phyloP scores from a whole-genome alignment of 2,797 vertebrate genomes.

The Malurus splendens region DNA sequence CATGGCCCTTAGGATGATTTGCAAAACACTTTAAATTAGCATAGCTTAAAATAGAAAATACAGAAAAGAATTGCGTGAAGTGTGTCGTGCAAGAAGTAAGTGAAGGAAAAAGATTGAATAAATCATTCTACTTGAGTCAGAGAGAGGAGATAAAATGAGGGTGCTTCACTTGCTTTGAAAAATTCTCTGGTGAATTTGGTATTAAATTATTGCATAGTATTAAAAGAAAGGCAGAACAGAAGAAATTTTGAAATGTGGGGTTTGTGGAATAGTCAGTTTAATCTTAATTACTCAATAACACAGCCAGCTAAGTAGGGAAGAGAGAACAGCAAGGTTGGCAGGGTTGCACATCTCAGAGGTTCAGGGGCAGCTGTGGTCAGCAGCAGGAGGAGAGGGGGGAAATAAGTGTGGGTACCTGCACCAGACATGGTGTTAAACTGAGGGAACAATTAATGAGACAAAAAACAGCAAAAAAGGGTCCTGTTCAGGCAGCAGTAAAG shows the following conservation, averaged over 20 bases:
- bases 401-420: background rate
- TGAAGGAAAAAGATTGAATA: background rate
- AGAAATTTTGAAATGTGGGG: background rate
- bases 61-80: background rate
- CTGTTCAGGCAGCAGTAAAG: background rate
- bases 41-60: slow-evolving; percentile 40
- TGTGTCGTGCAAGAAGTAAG: background rate
- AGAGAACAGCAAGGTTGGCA: background rate
- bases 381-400: background rate
- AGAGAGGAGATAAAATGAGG: background rate
- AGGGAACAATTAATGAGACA: background rate
- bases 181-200: background rate
- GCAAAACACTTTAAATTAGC: slow-evolving; percentile 43
- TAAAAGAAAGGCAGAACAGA: background rate
- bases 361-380: background rate
- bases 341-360: background rate
- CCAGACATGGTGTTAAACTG: background rate
- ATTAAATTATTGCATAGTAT: background rate
- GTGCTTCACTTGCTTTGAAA: background rate
- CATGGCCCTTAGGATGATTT: slow-evolving; percentile 34
- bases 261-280: background rate
- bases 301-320: background rate
- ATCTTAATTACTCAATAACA: background rate
- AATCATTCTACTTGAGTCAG: background rate
- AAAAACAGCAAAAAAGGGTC: background rate